phyloP scores from a whole-genome alignment of 1,140 invertebrate species.

The Coelopa frigida region DNA sequence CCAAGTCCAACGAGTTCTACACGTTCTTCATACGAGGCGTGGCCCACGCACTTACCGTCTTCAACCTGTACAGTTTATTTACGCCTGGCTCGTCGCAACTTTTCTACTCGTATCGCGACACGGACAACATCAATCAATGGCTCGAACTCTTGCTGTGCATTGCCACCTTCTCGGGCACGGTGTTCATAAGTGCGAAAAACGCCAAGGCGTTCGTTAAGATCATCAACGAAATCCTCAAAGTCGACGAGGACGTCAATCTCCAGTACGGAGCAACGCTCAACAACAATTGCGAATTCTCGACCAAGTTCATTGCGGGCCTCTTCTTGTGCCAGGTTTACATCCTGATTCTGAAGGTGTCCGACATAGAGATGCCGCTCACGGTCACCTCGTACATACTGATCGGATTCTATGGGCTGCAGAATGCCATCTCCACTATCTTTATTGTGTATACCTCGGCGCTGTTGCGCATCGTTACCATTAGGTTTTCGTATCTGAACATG shows the following conservation, averaged over 20 bases:
- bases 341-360: conserved; percentile 24
- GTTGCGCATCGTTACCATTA: conserved; percentile 27
- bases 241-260: conserved; percentile 30
- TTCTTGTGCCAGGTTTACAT: conserved; percentile 29
- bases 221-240: conserved; percentile 34
- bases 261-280: conserved; percentile 22
- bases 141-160: conserved; percentile 37
- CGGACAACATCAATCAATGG: conserved; percentile 42
- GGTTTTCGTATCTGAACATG: conserved; percentile 31
- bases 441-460: conserved; percentile 34
- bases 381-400: conserved; percentile 31
- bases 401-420: conserved; percentile 33
- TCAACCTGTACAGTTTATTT: conserved; percentile 35
- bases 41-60: conserved; percentile 32
- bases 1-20: conserved; percentile 29
- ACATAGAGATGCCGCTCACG: conserved; percentile 18
- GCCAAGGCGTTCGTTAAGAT: conserved; percentile 31
- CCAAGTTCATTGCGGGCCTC: conserved; percentile 33
- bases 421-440: conserved; percentile 31
- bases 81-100: conserved; percentile 26
- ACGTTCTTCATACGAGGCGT: conserved; percentile 33
- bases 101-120: conserved; percentile 34
- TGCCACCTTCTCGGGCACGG: conserved; percentile 24
- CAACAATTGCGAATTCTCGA: conserved; percentile 28
- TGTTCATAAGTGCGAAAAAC: conserved; percentile 31